A percentile compares a stretch with the other conserved stretches of the same genome.
phyloP scores from a whole-genome alignment of 2,888 invertebrate genomes.

The Glaucopsyche alexis region DNA sequence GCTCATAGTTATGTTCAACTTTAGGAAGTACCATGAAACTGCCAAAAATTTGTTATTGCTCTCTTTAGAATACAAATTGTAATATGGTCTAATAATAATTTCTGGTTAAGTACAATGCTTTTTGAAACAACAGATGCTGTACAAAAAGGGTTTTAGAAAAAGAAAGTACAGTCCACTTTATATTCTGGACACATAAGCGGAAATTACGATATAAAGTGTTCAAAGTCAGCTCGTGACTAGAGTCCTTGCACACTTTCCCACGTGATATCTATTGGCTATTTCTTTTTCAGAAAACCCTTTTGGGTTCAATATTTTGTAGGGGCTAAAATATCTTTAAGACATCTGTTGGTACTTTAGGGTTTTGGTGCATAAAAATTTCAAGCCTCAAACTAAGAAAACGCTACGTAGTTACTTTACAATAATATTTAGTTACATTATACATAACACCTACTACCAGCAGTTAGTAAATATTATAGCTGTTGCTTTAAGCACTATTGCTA shows the following conservation, averaged over 20 bases:
- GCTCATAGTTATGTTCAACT: not conserved
- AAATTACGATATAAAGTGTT: slow-evolving; percentile 27
- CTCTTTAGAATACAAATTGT: too few relatives aligned
- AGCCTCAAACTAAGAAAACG: too few relatives aligned
- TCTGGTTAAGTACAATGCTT: not conserved
- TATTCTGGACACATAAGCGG: slow-evolving; percentile 23
- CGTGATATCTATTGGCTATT: not conserved
- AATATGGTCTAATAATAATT: too few relatives aligned
- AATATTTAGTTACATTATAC: too few relatives aligned
- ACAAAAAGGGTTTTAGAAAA: slow-evolving; percentile 23
- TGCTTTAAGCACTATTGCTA: not conserved
- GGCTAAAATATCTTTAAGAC: too few relatives aligned
- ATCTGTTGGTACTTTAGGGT: too few relatives aligned
- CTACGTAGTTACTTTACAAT: too few relatives aligned
- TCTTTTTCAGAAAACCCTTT: not conserved
- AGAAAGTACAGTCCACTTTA: slow-evolving; percentile 5
- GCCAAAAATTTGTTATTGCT: not conserved
- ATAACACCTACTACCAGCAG: too few relatives aligned
- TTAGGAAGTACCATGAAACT: not conserved
- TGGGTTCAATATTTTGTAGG: not conserved
- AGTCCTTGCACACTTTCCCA: slow-evolving; percentile 16
- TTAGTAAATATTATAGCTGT: too few relatives aligned
- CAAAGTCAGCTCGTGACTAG: slow-evolving; percentile 22
- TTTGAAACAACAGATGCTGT: not conserved
- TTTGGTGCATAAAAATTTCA: too few relatives aligned